Evolutionary conservation across 2,888 invertebrate species (phyloP), one percentile per base, ranked within the genome.

Genomic region (Limulus polyphemus): DNA sequence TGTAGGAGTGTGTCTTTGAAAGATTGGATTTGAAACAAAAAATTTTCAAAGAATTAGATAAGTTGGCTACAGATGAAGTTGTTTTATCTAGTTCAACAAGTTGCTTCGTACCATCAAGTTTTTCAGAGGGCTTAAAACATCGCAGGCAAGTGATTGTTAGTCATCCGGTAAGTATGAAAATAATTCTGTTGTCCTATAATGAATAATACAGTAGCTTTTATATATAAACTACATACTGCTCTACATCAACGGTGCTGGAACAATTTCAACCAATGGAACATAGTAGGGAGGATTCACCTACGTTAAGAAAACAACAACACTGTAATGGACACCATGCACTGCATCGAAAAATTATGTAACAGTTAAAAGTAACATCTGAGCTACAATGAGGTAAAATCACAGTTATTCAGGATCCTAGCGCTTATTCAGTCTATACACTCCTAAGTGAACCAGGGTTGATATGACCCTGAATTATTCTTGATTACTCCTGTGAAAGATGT

Each of bases 1-100:
- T 62, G n/a, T 90, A 97, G 78, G 97, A 98, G 81, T 94, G 94
- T 75, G 87, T 95, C 1, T 93, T 94, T 2, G 97, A 98, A 78
- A 84, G 83, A 68, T 75, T 95, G 47, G 86, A 89, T 0, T 75
- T 94, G 71, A 97, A 98, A 75, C 82, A 83, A 65, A 84, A 86
- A 72, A 82, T 95, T 10, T 94, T 86, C 76, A 78, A 79, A 61
- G 81, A 87, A 64, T 77, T 95, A 55, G 95, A 97, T 74, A 81
- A 81, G 62, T 57, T 72, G 49, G 79, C 91, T 1, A 70, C 70
- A 5, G 78, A 83, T 64, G 81, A 82, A 55, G 87, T 87, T 0
- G 76, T 97, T 69, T 74, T 95, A 10, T 91, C 94, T 0, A 93
- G 93, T 71, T 97, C 97, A 0, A 92, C 95, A 0, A 94, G 93